These are phyloP conservation scores for Epinotia ramella DNA, from an alignment of 2,888 invertebrate species.

Conservation along the genomic window DNA sequence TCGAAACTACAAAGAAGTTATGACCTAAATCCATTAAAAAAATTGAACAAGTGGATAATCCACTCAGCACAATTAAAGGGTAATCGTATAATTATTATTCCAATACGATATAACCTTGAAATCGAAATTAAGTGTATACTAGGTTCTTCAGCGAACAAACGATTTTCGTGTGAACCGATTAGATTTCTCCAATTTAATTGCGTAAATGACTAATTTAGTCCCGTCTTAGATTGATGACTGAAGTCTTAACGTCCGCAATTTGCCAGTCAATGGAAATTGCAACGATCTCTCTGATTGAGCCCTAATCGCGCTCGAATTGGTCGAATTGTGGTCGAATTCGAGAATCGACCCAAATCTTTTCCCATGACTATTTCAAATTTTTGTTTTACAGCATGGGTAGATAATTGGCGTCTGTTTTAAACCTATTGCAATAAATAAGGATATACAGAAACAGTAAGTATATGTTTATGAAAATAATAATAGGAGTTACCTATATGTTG, in stretches of 20 bases:
- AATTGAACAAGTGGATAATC: too few species aligned
- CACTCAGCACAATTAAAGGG: too few species aligned
- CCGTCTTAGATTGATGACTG: constrained; percentile 67
- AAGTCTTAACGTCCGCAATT: constrained; percentile 71
- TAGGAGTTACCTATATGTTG: too few species aligned
- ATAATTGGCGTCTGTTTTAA: constrained; percentile 10
- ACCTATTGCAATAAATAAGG: neutral
- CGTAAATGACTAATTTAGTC: constrained; percentile 42
- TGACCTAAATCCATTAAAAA: too few species aligned
- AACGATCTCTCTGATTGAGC: constrained; percentile 76
- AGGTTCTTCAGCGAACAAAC: neutral
- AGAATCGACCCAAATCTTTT: constrained; percentile 58
- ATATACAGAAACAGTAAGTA: neutral
- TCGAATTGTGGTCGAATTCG: constrained; percentile 59
- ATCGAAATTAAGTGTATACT: neutral
- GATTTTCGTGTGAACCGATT: constrained; percentile 44
- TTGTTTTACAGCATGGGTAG: constrained; percentile 51
- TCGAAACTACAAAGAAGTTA: too few species aligned
- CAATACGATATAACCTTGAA: neutral
- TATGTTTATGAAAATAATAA: too few species aligned
- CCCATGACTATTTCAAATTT: constrained; percentile 78
- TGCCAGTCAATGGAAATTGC: constrained; percentile 84
- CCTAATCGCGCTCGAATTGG: constrained; percentile 72
- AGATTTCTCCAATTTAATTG: constrained; percentile 41
- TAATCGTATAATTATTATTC: too few species aligned